A percentile compares a stretch with the other conserved stretches of the same genome.
Evolutionary conservation across 2,113 vertebrate species (phyloP).

Genomic region (Pionites leucogaster): DNA sequence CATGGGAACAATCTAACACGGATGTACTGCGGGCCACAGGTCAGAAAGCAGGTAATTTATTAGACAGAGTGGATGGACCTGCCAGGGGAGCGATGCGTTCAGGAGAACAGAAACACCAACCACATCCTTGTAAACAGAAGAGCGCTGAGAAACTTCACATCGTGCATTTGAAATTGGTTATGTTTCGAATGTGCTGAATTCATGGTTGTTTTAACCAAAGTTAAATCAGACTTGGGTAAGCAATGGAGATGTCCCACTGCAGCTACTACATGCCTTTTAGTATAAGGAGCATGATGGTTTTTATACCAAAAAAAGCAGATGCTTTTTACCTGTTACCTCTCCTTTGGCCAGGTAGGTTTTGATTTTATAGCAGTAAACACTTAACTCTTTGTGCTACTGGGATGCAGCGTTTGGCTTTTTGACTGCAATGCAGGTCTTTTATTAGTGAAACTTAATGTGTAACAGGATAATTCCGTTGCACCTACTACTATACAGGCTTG

Average conservation of each 20-base stretch:
- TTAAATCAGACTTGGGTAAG: neutral
- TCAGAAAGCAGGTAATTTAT: neutral
- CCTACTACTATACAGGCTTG: constrained; percentile 16
- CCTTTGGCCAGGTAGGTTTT: neutral
- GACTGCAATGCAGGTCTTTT: constrained; percentile 13
- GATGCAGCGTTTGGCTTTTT: constrained; percentile 61
- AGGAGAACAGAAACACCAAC: neutral
- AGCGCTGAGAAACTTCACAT: neutral
- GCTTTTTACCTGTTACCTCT: neutral
- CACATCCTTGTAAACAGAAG: rapidly evolving
- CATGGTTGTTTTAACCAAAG: neutral
- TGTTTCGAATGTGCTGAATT: neutral
- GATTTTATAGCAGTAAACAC: constrained; percentile 63
- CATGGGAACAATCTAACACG: rapidly evolving
- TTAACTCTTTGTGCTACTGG: constrained; percentile 12
- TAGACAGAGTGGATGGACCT: neutral
- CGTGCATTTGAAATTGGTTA: rapidly evolving
- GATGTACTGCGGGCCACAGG: rapidly evolving
- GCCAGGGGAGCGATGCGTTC: neutral
- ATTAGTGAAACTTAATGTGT: constrained; percentile 43
- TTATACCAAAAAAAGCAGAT: neutral
- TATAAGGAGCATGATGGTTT: neutral
- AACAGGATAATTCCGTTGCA: constrained; percentile 45
- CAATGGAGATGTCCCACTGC: neutral
- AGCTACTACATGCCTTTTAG: neutral